Conservation (phyloP, 2,113 vertebrate species). For the Anthoscopus minutus region DNA sequence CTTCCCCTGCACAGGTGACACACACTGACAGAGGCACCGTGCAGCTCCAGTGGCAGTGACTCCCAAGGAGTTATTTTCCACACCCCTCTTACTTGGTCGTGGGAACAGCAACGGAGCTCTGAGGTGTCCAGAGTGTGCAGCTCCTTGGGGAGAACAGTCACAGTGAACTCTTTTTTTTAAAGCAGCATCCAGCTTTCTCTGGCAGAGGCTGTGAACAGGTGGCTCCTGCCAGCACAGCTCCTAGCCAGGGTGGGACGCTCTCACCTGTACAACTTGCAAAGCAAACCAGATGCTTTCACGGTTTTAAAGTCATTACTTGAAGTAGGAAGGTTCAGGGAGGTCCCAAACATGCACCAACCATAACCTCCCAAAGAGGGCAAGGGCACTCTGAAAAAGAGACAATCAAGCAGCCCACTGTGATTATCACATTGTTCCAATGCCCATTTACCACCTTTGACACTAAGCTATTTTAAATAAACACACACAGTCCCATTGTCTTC, state of each 20-base stretch:
- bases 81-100: accelerated
- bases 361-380: neutral
- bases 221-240: neutral
- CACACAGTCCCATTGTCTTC: neutral
- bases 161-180: accelerated
- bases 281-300: neutral
- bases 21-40: neutral
- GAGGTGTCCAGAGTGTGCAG: accelerated
- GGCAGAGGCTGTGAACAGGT: neutral
- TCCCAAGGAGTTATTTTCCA: neutral
- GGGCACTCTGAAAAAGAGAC: neutral
- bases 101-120: accelerated
- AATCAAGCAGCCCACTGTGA: neutral
- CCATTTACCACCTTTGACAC: neutral
- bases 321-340: neutral
- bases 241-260: neutral
- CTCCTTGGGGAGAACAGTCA: neutral
- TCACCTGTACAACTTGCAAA: neutral
- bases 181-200: accelerated
- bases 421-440: neutral
- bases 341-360: neutral
- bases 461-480: neutral
- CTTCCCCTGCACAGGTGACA: accelerated
- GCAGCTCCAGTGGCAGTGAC: accelerated
- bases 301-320: neutral